Percentiles rank a stretch among this genome's conserved stretches.
phyloP scores from a whole-genome alignment of 2,113 vertebrate species.

The Lamprologus ornatipinnis region DNA sequence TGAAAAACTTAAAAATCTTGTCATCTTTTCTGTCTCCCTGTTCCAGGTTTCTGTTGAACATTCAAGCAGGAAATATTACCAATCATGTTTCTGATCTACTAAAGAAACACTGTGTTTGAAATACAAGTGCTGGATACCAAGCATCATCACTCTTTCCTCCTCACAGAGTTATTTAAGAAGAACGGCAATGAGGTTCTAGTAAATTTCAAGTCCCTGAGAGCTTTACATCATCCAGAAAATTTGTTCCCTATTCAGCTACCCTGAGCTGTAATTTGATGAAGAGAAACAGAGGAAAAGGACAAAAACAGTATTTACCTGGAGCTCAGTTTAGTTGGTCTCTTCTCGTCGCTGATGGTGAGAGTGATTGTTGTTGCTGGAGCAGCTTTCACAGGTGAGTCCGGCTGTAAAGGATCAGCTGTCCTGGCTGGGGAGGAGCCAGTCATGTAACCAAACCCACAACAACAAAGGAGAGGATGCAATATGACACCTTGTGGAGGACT shows the following conservation, averaged over 20 bases:
- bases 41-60: not conserved
- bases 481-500: slow-evolving; percentile 11
- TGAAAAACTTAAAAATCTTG: not conserved
- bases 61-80: not conserved
- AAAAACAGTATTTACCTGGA: slow-evolving; percentile 35
- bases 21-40: not conserved
- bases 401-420: slow-evolving; percentile 1
- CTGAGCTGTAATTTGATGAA: not conserved
- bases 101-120: not conserved
- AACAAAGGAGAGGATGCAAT: slow-evolving; percentile 16
- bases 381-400: slow-evolving; percentile 47
- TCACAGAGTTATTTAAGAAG: not conserved
- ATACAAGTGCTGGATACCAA: not conserved
- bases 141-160: not conserved
- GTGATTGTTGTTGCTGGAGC: slow-evolving; percentile 5
- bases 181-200: not conserved
- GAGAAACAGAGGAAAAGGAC: not conserved
- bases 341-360: not conserved
- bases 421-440: slow-evolving; percentile 37
- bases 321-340: not conserved
- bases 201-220: not conserved
- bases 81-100: not conserved
- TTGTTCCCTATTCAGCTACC: not conserved
- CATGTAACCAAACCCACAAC: slow-evolving; percentile 8
- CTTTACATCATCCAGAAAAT: not conserved